Conservation (phyloP, 2,888 invertebrate species). For the Ligdia adustata region DNA sequence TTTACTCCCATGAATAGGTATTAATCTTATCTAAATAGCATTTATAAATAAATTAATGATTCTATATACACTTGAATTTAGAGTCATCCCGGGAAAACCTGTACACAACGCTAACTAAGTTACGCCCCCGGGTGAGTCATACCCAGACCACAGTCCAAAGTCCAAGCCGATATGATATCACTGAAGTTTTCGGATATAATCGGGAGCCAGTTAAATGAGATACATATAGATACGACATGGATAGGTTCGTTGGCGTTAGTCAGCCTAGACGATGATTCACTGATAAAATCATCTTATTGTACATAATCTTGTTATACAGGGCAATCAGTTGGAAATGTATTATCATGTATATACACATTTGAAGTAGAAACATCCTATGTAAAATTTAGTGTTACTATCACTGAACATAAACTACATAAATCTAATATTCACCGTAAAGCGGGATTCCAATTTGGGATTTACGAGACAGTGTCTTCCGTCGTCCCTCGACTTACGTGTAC, state of each 20-base stretch:
- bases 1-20: no score
- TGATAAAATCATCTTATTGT: no score
- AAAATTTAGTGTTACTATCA: no score
- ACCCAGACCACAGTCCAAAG: slow-evolving; percentile 12
- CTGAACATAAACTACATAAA: no score
- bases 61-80: slow-evolving; percentile 14
- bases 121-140: not conserved
- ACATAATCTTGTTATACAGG: no score
- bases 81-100: slow-evolving; percentile 27
- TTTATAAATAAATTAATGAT: not conserved
- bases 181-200: slow-evolving; percentile 21
- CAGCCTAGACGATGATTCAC: slow-evolving; percentile 10
- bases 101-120: not conserved
- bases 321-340: no score
- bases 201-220: not conserved
- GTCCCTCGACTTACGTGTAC: no score
- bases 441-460: no score
- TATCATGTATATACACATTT: no score
- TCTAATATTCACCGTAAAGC: no score
- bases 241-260: slow-evolving; percentile 23
- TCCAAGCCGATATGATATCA: slow-evolving; percentile 27
- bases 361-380: no score
- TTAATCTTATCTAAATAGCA: not conserved
- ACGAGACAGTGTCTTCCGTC: no score
- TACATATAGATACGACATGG: slow-evolving; percentile 4